A percentile compares a stretch with the other conserved stretches of the same genome.
Conservation (phyloP, 2,888 invertebrate species). For the Drosophila tanythrix region DNA sequence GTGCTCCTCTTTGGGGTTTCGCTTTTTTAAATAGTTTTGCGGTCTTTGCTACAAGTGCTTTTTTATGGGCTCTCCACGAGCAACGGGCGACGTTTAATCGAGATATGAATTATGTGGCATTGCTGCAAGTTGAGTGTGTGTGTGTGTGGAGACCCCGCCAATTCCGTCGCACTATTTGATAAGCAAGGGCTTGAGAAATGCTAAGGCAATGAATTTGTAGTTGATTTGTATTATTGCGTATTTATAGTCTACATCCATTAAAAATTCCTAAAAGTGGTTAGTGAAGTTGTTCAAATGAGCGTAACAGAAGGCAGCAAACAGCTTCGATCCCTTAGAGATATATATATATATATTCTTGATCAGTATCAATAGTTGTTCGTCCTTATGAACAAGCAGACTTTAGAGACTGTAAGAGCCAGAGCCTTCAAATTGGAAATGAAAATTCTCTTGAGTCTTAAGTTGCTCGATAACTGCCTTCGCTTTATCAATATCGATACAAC, state of each 20-base stretch:
- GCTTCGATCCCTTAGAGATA: background rate
- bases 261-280: background rate
- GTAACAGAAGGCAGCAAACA: background rate
- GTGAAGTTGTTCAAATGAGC: background rate
- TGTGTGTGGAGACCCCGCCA: background rate
- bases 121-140: background rate
- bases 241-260: background rate
- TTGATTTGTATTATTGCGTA: background rate
- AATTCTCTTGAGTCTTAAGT: background rate
- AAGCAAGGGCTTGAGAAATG: conserved; percentile 10
- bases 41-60: conserved; percentile 42
- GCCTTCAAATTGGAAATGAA: background rate
- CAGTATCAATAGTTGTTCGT: too few relatives aligned
- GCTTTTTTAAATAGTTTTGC: conserved; percentile 36
- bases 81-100: conserved; percentile 24
- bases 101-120: conserved; percentile 24
- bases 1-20: conserved; percentile 31
- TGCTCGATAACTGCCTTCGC: background rate
- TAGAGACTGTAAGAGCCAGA: background rate
- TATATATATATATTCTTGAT: background rate
- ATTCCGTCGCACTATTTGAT: conserved; percentile 15
- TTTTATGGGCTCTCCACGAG: conserved; percentile 49
- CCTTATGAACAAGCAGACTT: background rate
- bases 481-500: background rate
- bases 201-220: background rate